These are phyloP conservation scores for Cylas formicarius DNA, from an alignment of 1,140 invertebrate genomes.

Conservation along the genomic window DNA sequence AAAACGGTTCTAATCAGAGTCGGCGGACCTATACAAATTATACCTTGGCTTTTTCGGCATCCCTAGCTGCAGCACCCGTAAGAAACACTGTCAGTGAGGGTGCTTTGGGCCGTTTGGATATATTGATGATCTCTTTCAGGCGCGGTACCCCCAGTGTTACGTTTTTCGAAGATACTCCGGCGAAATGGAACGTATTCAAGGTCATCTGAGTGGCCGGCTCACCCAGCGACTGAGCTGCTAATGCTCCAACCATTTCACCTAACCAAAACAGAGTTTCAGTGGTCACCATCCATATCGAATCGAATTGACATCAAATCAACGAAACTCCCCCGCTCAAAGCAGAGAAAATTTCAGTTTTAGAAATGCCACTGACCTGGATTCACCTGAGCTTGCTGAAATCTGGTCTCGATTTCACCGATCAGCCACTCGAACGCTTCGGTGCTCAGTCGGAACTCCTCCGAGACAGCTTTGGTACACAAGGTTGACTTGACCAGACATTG, in stretches of 20 bases:
- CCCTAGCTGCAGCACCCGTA: conserved; percentile 86
- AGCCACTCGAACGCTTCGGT: conserved; percentile 99
- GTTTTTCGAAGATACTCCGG: conserved; percentile 99
- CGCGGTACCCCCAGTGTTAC: conserved; percentile 98
- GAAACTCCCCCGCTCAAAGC: too few species aligned
- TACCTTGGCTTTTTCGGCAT: conserved; percentile 99
- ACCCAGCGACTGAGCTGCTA: conserved; percentile 96
- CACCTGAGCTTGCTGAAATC: conserved; percentile 93
- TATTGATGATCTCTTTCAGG: conserved; percentile 97
- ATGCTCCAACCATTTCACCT: conserved; percentile 98
- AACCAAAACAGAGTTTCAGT: too few species aligned
- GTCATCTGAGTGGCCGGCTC: conserved; percentile 99
- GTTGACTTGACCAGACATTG: conserved; percentile 93
- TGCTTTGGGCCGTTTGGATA: conserved; percentile 97
- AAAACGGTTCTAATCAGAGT: too few species aligned
- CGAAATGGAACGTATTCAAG: conserved; percentile 99
- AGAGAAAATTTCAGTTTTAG: too few species aligned
- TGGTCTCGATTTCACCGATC: conserved; percentile 96
- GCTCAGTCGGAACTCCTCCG: conserved; percentile 90
- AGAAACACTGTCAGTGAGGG: conserved; percentile 97
- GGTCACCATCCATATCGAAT: too few species aligned
- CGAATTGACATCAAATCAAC: too few species aligned
- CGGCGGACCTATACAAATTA: conserved; percentile 92
- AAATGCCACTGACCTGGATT: conserved; percentile 92
- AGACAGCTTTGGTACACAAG: conserved; percentile 90